Evolutionary conservation across 2,797 vertebrate genomes (phyloP).

Genomic region (Xenentodon cancila): DNA sequence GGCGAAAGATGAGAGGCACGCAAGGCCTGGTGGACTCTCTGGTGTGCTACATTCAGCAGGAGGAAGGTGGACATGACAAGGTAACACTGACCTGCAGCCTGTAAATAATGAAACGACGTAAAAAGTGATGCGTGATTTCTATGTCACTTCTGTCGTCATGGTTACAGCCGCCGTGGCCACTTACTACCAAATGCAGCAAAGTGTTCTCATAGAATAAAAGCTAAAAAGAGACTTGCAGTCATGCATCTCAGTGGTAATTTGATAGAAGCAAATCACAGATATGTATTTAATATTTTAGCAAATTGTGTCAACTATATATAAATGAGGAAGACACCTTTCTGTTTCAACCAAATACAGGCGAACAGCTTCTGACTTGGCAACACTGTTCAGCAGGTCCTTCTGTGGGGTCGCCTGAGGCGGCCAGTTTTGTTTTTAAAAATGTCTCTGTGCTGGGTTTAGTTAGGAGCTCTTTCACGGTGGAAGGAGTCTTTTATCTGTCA

Average conservation of each 20-base stretch:
- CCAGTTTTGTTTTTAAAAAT: slow-evolving; percentile 95
- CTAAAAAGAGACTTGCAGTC: no score
- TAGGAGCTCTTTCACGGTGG: slow-evolving; percentile 86
- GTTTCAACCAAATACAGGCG: no score
- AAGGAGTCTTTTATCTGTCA: slow-evolving; percentile 87
- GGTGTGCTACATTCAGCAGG: slow-evolving; percentile 90
- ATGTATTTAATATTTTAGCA: no score
- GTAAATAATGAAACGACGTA: slow-evolving; percentile 11
- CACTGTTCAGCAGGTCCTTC: neutral
- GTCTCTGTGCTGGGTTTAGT: slow-evolving; percentile 86
- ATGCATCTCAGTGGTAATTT: no score
- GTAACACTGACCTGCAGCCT: slow-evolving; percentile 63
- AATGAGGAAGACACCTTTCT: no score
- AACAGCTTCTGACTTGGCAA: no score
- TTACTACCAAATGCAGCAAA: neutral
- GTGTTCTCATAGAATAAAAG: no score
- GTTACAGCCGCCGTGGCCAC: neutral
- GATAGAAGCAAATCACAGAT: no score
- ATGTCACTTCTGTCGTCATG: neutral
- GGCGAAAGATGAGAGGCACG: slow-evolving; percentile 93
- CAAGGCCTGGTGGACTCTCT: slow-evolving; percentile 91
- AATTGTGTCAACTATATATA: no score
- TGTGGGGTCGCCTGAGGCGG: slow-evolving; percentile 87
- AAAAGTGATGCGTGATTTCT: slow-evolving; percentile 4
- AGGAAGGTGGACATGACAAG: slow-evolving; percentile 90